Conservation (phyloP, 2,113 vertebrate species). For the Oncorhynchus tshawytscha region DNA sequence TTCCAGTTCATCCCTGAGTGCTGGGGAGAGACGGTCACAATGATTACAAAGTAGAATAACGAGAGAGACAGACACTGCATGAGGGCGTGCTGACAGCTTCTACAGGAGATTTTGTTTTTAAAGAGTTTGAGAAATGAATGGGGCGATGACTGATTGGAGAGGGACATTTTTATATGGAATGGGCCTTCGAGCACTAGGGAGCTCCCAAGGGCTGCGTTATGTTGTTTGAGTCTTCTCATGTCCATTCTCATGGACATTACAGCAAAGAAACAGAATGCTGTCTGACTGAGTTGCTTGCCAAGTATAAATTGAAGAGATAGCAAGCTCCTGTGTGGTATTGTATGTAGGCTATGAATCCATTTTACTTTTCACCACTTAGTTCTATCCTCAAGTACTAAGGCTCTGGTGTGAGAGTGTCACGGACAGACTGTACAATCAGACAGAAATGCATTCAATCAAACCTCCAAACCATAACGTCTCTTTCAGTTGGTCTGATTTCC, state of each 20-base stretch:
- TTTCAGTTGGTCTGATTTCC: neutral
- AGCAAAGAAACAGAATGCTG: neutral
- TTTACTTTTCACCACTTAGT: neutral
- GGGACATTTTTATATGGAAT: neutral
- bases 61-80: constrained; percentile 38
- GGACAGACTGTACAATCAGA: neutral
- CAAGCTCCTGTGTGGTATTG: neutral
- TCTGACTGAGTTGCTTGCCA: neutral
- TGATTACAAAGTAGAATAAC: constrained; percentile 64
- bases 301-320: neutral
- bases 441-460: neutral
- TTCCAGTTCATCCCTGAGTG: constrained; percentile 52
- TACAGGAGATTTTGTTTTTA: constrained; percentile 30
- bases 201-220: neutral
- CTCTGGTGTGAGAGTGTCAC: neutral
- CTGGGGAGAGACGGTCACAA: constrained; percentile 29
- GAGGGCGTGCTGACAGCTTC: constrained; percentile 33
- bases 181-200: neutral
- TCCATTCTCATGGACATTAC: neutral
- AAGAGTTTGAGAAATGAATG: constrained; percentile 24
- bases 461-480: neutral
- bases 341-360: neutral
- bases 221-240: neutral
- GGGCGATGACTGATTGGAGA: constrained; percentile 8
- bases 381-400: neutral